Conservation (phyloP, 2,113 vertebrate species). For the Xenopus borealis region DNA sequence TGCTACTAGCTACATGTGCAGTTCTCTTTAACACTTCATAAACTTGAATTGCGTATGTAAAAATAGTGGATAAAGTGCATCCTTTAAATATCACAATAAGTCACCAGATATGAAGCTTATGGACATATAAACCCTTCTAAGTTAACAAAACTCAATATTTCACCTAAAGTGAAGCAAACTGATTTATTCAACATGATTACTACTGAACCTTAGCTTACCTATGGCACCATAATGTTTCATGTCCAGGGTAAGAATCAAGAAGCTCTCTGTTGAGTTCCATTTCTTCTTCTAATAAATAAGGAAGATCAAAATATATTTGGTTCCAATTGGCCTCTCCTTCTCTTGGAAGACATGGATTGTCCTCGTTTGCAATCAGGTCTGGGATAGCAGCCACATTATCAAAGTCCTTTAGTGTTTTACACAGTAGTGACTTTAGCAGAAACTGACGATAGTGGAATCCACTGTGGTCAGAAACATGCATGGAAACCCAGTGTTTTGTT, state of each 20-base stretch:
- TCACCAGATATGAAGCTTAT: too few species aligned
- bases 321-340: conserved; percentile 57
- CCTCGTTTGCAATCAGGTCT: conserved; percentile 52
- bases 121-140: too few species aligned
- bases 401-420: conserved; percentile 54
- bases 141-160: too few species aligned
- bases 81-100: too few species aligned
- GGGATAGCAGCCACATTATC: conserved; percentile 46
- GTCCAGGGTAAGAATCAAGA: conserved; percentile 89
- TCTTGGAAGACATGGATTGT: conserved; percentile 59
- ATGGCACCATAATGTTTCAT: conserved; percentile 96
- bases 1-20: too few species aligned
- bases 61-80: too few species aligned
- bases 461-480: conserved; percentile 95
- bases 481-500: conserved; percentile 86
- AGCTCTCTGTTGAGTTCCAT: conserved; percentile 87
- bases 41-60: too few species aligned
- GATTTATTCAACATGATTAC: neutral
- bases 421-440: conserved; percentile 80
- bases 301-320: conserved; percentile 54
- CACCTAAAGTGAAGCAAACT: neutral
- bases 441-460: conserved; percentile 98
- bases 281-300: conserved; percentile 75
- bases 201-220: conserved; percentile 70
- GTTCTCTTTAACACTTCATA: too few species aligned